Conservation (phyloP, 2,888 invertebrate genomes). For the Zeuzera pyrina region DNA sequence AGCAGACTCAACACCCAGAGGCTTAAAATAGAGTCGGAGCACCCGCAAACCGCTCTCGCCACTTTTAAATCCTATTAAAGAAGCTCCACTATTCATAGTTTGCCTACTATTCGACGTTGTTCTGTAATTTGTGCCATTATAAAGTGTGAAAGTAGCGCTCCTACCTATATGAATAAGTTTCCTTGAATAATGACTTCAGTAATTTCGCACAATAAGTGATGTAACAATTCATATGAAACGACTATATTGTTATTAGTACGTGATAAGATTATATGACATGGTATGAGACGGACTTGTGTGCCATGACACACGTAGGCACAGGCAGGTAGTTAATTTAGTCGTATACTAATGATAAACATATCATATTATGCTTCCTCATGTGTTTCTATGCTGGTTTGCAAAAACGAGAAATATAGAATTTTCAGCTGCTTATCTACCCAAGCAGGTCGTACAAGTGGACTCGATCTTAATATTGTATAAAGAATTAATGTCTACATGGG, state of each 20-base stretch:
- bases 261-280: slow-evolving; percentile 26
- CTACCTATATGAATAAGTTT: slow-evolving; percentile 19
- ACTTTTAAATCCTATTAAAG: slow-evolving; percentile 53
- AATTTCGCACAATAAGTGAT: slow-evolving; percentile 20
- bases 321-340: no score
- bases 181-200: slow-evolving; percentile 19
- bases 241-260: slow-evolving; percentile 16
- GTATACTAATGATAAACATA: no score
- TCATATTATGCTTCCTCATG: no score
- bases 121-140: no score
- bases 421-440: no score
- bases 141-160: slow-evolving; percentile 13
- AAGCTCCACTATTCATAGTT: slow-evolving; percentile 38
- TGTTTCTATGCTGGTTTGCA: no score
- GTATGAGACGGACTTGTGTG: no score
- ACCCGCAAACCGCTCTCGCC: slow-evolving; percentile 44
- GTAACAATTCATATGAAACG: slow-evolving; percentile 23
- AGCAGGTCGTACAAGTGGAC: no score
- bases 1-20: slow-evolving; percentile 43
- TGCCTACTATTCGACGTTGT: slow-evolving; percentile 19
- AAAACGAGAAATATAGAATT: no score
- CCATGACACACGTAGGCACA: no score
- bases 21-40: slow-evolving; percentile 39
- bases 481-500: no score
- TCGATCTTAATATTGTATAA: no score